Evolutionary conservation across 2,797 vertebrate genomes (phyloP), one percentile per base, ranked within the genome.

Genomic region (Synaphobranchus kaupii): DNA sequence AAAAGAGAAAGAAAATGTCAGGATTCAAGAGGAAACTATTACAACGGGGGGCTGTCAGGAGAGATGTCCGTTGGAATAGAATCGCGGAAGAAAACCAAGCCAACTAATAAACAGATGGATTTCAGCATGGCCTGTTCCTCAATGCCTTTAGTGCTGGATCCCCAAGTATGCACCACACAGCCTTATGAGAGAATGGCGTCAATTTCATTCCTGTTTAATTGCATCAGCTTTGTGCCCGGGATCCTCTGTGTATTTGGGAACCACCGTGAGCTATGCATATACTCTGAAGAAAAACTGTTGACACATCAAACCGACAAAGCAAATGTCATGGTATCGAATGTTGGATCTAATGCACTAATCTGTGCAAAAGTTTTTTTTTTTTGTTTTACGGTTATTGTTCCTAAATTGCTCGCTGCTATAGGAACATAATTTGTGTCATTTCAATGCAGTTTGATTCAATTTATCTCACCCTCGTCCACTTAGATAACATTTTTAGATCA

Each of bases 1-100:
- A 25, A 50, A 25, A 50, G 20, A 80, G 9, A 48, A 22, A 20
- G 12, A 28, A 39, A 17, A 39, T 76, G 31, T 34, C 34, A 76
- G 31, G 31, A 76, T 76, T 76, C 5, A 7, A 39, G 73, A 34
- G 28, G 31, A 76, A 76, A 44, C 34, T 76, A 15, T 13, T 48
- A 44, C 15, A 20, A n/a, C 76, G 48, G 76, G 76, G 73, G 73
- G 76, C n/a, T 48, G 76, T 80, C 44, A 80, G 76, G 44, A 48
- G 76, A 48, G 44, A 31, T 80, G 31, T 76, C 44, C 25, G 44
- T 80, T 80, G 20, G 22, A 80, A 48, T n/a, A 48, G 76, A 80
- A 31, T 47, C 39, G 76, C 25, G 76, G 39, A 80, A 80, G 39
- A 44, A 48, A 80, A 9, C 7, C 44, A 25, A 50, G 39, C 20